These are phyloP conservation scores for Megaceryle alcyon DNA, from an alignment of 2,797 vertebrate species.

Conservation along the genomic window DNA sequence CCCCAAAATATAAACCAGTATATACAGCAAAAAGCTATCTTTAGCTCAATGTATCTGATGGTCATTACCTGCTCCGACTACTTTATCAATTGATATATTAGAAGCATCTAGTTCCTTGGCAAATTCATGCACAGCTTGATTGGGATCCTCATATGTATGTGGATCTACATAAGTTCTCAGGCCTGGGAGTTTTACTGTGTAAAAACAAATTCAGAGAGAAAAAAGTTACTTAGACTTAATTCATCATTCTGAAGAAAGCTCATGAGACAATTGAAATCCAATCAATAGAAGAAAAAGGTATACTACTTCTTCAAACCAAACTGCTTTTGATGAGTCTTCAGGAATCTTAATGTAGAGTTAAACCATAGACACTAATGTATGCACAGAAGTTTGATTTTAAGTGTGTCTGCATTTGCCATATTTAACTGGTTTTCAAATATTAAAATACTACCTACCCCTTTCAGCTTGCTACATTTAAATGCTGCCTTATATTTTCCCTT, in stretches of 20 bases:
- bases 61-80: constrained; percentile 94
- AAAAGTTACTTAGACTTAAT: neutral
- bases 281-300: neutral
- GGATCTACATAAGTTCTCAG: constrained; percentile 96
- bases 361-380: neutral
- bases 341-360: neutral
- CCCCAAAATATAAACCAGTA: neutral
- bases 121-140: constrained; percentile 96
- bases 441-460: neutral
- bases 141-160: constrained; percentile 96
- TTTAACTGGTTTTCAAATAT: neutral
- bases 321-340: neutral
- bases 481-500: neutral
- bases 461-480: neutral
- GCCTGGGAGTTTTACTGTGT: constrained; percentile 91
- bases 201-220: constrained; percentile 29
- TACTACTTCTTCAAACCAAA: neutral
- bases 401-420: neutral
- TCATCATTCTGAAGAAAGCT: neutral
- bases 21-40: neutral
- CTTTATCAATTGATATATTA: constrained; percentile 96
- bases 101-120: constrained; percentile 95
- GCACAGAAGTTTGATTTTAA: neutral
- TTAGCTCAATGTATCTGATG: neutral
- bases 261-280: neutral